Percentiles rank a stretch among this genome's conserved stretches.
phyloP scores from a whole-genome alignment of 1,140 invertebrate genomes.

The Magallana gigas region DNA sequence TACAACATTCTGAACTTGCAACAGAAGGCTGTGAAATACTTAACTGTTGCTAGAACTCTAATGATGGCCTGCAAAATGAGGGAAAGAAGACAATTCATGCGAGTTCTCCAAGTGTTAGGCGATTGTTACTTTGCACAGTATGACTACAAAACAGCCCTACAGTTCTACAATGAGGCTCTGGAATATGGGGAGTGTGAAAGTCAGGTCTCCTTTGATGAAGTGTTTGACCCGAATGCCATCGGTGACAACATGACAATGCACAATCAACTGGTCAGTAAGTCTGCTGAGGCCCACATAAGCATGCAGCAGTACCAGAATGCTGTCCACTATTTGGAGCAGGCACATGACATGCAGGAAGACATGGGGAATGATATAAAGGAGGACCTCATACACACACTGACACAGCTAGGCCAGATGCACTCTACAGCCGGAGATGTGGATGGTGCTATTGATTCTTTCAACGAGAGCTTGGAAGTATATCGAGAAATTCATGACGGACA shows the following conservation, averaged over 20 bases:
- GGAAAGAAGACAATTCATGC: conserved; percentile 73
- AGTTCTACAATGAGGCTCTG: conserved; percentile 75
- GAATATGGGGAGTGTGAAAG: conserved; percentile 72
- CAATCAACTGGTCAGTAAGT: conserved; percentile 75
- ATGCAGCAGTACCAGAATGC: conserved; percentile 78
- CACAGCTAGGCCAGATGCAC: conserved; percentile 76
- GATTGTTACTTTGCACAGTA: conserved; percentile 77
- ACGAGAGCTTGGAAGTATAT: conserved; percentile 74
- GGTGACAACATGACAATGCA: conserved; percentile 76
- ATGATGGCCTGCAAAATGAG: conserved; percentile 70
- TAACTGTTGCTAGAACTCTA: conserved; percentile 71
- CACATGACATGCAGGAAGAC: conserved; percentile 74
- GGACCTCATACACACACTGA: conserved; percentile 72
- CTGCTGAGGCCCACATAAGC: conserved; percentile 75
- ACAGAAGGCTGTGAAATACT: conserved; percentile 75
- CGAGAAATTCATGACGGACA: conserved; percentile 73
- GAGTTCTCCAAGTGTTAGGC: conserved; percentile 74
- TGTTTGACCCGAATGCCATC: conserved; percentile 71
- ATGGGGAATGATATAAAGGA: conserved; percentile 76
- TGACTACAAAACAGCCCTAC: conserved; percentile 75
- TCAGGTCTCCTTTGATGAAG: conserved; percentile 67
- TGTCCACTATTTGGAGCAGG: conserved; percentile 74
- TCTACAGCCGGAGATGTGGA: conserved; percentile 74
- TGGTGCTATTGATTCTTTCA: conserved; percentile 76
- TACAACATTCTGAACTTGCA: conserved; percentile 75